A percentile compares a stretch with the other conserved stretches of the same genome.
These are phyloP conservation scores for Gephyroberyx darwinii DNA, from an alignment of 2,797 vertebrate species.

Conservation along the genomic window DNA sequence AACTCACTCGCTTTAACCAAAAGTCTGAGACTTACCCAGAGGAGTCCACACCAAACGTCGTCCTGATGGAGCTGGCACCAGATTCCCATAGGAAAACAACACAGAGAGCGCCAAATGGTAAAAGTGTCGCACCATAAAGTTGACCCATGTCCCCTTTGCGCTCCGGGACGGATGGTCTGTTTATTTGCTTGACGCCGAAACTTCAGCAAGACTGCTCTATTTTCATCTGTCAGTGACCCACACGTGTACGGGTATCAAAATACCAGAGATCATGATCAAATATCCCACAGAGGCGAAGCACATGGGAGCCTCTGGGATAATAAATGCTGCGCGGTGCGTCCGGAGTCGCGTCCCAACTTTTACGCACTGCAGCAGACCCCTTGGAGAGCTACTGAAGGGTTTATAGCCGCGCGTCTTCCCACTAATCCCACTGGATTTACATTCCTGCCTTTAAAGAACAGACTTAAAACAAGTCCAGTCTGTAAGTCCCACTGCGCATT, in stretches of 20 bases:
- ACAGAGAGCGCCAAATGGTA: constrained; percentile 73
- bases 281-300: constrained; percentile 62
- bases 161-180: constrained; percentile 53
- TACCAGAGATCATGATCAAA: constrained; percentile 46
- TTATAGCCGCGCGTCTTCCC: constrained; percentile 61
- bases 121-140: constrained; percentile 71
- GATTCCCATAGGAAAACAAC: constrained; percentile 74
- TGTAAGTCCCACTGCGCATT: background rate
- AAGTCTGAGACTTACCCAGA: constrained; percentile 66
- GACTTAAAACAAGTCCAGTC: constrained; percentile 10
- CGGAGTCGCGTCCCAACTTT: constrained; percentile 53
- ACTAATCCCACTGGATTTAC: constrained; percentile 74
- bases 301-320: constrained; percentile 49
- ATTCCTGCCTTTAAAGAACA: constrained; percentile 73
- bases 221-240: constrained; percentile 52
- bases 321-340: constrained; percentile 56
- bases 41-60: constrained; percentile 70
- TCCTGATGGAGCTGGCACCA: constrained; percentile 74
- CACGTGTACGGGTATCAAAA: constrained; percentile 25
- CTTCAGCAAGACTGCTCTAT: constrained; percentile 39
- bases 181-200: constrained; percentile 41
- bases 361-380: constrained; percentile 74
- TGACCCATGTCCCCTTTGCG: constrained; percentile 77
- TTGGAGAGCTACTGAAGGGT: constrained; percentile 66
- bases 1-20: background rate